Evolutionary conservation across 1,140 invertebrate species (phyloP).

Genomic region (Panagrolaimus sp.): DNA sequence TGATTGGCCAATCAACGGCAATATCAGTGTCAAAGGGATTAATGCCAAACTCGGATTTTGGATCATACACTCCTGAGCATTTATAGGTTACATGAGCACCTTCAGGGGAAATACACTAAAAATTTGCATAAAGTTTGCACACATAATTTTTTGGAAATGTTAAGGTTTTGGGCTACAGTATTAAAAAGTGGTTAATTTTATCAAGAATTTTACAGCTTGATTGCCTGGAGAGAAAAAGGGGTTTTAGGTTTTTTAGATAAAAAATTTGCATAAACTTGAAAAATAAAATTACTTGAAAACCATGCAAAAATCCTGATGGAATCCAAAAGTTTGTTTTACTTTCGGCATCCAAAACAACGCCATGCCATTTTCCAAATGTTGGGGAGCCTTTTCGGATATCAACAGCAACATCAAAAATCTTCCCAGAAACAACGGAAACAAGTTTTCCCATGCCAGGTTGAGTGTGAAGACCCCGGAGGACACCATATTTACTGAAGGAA

Average conservation of each 20-base stretch:
- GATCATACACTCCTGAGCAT: slow-evolving; percentile 56
- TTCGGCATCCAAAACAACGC: slow-evolving; percentile 48
- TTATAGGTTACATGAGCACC: slow-evolving; percentile 59
- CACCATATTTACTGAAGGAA: slow-evolving; percentile 57
- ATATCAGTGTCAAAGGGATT: slow-evolving; percentile 52
- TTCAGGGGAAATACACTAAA: slow-evolving; percentile 54
- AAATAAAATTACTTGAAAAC: slow-evolving; percentile 47
- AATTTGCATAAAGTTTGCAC: slow-evolving; percentile 24
- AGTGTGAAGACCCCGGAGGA: slow-evolving; percentile 55
- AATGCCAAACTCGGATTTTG: slow-evolving; percentile 54
- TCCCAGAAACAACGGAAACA: slow-evolving; percentile 50
- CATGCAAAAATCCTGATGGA: slow-evolving; percentile 56
- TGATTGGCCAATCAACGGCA: slow-evolving; percentile 54
- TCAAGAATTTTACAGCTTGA: too few species aligned
- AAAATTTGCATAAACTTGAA: too few species aligned
- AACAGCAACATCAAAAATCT: slow-evolving; percentile 58
- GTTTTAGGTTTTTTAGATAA: too few species aligned
- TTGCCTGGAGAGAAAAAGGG: too few species aligned
- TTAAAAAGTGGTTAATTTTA: too few species aligned
- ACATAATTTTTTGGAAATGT: too few species aligned
- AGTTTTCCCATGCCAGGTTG: slow-evolving; percentile 59
- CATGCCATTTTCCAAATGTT: slow-evolving; percentile 58
- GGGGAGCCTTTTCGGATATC: slow-evolving; percentile 50
- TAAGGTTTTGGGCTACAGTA: too few species aligned
- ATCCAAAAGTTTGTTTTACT: slow-evolving; percentile 58